These are phyloP conservation scores for Neria commutata DNA, from an alignment of 2,888 invertebrate genomes.

Conservation along the genomic window DNA sequence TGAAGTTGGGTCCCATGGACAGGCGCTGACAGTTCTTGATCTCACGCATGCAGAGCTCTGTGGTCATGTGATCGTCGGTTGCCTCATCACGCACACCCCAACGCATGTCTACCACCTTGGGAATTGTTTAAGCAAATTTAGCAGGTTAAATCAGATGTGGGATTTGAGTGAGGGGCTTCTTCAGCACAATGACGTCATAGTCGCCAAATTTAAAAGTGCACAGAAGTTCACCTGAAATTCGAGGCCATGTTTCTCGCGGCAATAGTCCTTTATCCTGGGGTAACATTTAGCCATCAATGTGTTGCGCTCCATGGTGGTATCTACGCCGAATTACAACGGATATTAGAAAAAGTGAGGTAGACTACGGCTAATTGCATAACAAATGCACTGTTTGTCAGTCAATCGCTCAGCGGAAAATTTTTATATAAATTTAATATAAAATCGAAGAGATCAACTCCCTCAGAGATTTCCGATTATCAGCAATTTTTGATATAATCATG, in stretches of 20 bases:
- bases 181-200: too few relatives aligned
- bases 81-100: conserved; percentile 99
- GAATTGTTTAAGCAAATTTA: background rate
- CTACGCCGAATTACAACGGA: conserved; percentile 63
- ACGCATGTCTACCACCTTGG: conserved; percentile 99
- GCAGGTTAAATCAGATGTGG: background rate
- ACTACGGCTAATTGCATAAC: conserved; percentile 31
- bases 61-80: conserved; percentile 99
- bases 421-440: too few relatives aligned
- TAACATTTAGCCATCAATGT: conserved; percentile 98
- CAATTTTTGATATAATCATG: too few relatives aligned
- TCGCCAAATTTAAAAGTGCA: too few relatives aligned
- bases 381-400: too few relatives aligned
- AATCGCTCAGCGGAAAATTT: background rate
- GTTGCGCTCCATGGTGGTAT: conserved; percentile 96
- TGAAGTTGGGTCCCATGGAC: conserved; percentile 98
- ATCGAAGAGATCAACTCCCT: too few relatives aligned
- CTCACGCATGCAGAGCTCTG: conserved; percentile 96
- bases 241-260: conserved; percentile 94
- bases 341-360: too few relatives aligned
- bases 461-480: too few relatives aligned
- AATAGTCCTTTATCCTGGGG: conserved; percentile 95
- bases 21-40: conserved; percentile 96
- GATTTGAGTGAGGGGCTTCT: too few relatives aligned
- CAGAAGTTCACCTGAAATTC: conserved; percentile 91